phyloP scores from a whole-genome alignment of 2,113 vertebrate species.

The Cephalopholis sonnerati region DNA sequence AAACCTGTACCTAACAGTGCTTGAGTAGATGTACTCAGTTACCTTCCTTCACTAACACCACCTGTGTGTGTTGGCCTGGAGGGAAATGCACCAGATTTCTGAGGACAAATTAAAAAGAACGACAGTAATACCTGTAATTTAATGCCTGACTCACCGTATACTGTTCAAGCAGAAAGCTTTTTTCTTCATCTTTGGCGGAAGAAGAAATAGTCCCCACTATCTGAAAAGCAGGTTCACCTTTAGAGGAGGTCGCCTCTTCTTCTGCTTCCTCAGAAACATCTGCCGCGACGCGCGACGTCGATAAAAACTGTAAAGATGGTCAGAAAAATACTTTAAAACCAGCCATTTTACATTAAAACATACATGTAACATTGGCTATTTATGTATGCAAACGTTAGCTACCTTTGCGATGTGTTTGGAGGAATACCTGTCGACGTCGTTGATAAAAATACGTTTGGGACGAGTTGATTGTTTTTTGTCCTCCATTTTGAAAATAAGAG shows the following conservation, averaged over 20 bases:
- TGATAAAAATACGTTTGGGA: conserved; percentile 88
- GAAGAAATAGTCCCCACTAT: conserved; percentile 88
- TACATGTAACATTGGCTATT: background rate
- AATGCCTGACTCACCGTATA: conserved; percentile 83
- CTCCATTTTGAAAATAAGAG: conserved; percentile 58
- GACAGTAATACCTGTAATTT: background rate
- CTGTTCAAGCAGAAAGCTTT: conserved; percentile 81
- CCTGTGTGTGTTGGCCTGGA: no score
- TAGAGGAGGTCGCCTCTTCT: conserved; percentile 44
- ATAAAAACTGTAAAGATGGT: conserved; percentile 86
- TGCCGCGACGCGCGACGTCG: conserved; percentile 74
- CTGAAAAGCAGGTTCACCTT: conserved; percentile 77
- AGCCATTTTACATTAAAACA: rapidly evolving
- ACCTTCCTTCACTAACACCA: background rate
- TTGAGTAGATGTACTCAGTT: background rate
- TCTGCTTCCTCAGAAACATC: conserved; percentile 76
- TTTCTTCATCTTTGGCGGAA: conserved; percentile 22
- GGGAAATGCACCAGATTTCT: background rate
- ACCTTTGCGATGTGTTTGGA: conserved; percentile 89
- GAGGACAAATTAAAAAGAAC: background rate
- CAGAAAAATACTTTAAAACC: background rate
- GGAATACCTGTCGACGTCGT: conserved; percentile 88
- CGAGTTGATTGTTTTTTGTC: conserved; percentile 31
- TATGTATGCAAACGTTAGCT: conserved; percentile 71
- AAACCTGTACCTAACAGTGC: no score